Base-by-base conservation (phyloP, 2,113 vertebrate genomes). In the Phycodurus eques region DNA sequence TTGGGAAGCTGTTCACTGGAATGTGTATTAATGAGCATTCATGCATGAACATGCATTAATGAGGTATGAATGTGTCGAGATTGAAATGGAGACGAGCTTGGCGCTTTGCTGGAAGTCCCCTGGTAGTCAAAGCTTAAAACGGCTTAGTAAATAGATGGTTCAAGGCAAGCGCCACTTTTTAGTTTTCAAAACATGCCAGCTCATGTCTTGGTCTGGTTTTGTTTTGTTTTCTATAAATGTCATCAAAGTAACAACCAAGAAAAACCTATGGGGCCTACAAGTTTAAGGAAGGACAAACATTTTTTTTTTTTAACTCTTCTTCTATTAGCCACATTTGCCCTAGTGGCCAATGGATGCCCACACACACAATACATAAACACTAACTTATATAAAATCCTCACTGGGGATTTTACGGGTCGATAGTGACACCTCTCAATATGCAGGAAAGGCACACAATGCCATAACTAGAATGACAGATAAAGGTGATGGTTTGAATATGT, bases 401-500 rank as follows among this genome's bases (percentile, higher is more conserved):
- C 76, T 74, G 65, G 13, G 46, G 20, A 43, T 70, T 57, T 35
- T 59, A 44, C 56, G 71, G 70, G 78, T 83, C 80, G 72, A 64
- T 39, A 39, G 35, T 39, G 77, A 85, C 70, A 78, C 72, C 57
- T 63, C 64, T 74, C 47, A 5, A 78, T 63, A 73, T 74, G 67
- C 75, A 73, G 68, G 68, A 80, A 74, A 73, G 77, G 60, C 71
- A 53, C 73, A 78, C 77, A 75, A 86, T 72, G 73, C 73, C 68
- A 53, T 63, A 76, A 86, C 77, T 72, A 75, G 80, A 85, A 83
- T 68, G 27, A 79, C 66, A 81, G 81, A 83, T 83, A 84, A 87
- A 86, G 88, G 78, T 85, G 83, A 84, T 84, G 80, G 75, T 75
- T 88, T 85, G 80, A 82, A 82, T 88, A 83, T 81, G 57, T 22